Base-by-base conservation (phyloP, 2,888 invertebrate genomes). In the Parochlus steinenii region DNA sequence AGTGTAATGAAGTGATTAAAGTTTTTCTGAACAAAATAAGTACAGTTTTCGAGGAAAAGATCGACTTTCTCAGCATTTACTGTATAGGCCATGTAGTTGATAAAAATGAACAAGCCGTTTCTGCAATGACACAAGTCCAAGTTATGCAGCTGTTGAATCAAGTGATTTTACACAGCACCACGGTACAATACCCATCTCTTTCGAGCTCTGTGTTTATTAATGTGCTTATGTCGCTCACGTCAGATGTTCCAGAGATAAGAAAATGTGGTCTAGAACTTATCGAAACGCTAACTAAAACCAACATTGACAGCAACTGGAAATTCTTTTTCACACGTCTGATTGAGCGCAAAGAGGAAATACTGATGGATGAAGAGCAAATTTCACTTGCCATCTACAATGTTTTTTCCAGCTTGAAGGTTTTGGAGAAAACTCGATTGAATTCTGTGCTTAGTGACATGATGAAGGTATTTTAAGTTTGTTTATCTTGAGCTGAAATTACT, bases 341-440 rank as follows among this genome's bases (percentile, higher is more conserved):
- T 6, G 18, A 11, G 4, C 63, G 67, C 27, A 58, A 57, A 40
- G 57, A 66, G 36, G 81, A 80, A 49, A 59, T 82, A 25, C 43
- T 65, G 18, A 51, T 76, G 41, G 81, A 82, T 46, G 55, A 65
- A 23, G 69, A 76, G 41, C 80, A 81, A 48, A 60, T 5, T 52
- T 51, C 38, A 48, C 59, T 0, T 56, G 6, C 28, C 10, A 34
- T 28, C 16, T 27, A 26, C 5, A 16, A 22, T n/a, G n/a, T 34
- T 15, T 10, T 22, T 3, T 7, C 28, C 2, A 22, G 12, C 15
- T 22, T 22, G 16, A 34, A 34, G 15, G 22, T n/a, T 3, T 34
- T 28, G 20, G 14, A 18, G 14, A 14, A 34, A 6, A 11, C 22
- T 6, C 16, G n/a, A n/a, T n/a, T n/a, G n/a, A n/a, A n/a, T n/a